A percentile compares a stretch with the other conserved stretches of the same genome.
Conservation (phyloP, 2,113 vertebrate species). For the Larimichthys crocea region DNA sequence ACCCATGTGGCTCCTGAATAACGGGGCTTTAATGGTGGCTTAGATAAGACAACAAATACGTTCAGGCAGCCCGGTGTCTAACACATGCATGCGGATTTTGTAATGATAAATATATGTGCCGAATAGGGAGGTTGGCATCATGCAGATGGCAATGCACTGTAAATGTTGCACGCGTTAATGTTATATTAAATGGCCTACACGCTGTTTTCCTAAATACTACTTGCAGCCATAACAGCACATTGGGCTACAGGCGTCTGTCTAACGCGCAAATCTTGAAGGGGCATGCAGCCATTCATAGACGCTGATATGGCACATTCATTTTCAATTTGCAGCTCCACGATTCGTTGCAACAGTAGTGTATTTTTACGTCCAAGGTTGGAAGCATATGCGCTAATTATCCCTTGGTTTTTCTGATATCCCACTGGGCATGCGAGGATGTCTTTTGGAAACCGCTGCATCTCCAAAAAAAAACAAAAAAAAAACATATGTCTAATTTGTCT, state of each 20-base stretch:
- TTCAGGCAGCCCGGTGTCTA: constrained; percentile 23
- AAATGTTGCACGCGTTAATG: constrained; percentile 31
- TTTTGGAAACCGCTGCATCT: constrained; percentile 44
- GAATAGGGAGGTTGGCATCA: background rate
- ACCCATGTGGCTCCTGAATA: constrained; percentile 32
- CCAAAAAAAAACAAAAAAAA: constrained; percentile 11
- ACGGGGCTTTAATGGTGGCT: constrained; percentile 27
- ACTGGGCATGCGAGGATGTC: constrained; percentile 35
- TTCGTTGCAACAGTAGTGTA: constrained; percentile 37
- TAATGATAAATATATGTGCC: constrained; percentile 32
- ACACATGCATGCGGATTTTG: constrained; percentile 50
- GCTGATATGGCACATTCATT: constrained; percentile 69
- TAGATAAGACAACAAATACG: constrained; percentile 44
- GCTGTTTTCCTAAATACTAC: constrained; percentile 44
- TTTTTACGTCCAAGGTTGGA: constrained; percentile 46
- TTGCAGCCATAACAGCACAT: constrained; percentile 51
- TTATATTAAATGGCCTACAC: constrained; percentile 43
- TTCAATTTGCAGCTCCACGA: constrained; percentile 65
- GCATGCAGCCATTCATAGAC: constrained; percentile 53
- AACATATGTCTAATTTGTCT: background rate
- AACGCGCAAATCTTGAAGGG: constrained; percentile 41
- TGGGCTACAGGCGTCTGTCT: constrained; percentile 66
- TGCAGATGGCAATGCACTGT: constrained; percentile 14
- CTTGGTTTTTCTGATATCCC: constrained; percentile 52
- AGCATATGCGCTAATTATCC: constrained; percentile 67